Percentiles rank a stretch among this genome's conserved stretches.
These are phyloP conservation scores for Alethe diademata DNA, from an alignment of 2,113 vertebrate genomes.

Conservation along the genomic window DNA sequence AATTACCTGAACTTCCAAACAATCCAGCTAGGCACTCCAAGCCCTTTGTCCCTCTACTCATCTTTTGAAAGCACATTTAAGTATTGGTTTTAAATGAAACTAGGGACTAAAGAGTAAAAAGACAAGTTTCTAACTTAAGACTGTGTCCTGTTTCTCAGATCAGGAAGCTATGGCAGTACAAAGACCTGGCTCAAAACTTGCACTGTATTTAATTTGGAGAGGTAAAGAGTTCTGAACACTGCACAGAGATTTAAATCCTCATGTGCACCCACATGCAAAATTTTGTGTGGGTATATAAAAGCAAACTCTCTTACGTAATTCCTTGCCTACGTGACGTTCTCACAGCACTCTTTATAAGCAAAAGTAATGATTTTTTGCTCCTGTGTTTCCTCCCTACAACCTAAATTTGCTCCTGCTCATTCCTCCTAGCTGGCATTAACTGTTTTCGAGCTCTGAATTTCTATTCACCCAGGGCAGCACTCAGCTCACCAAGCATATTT, in stretches of 20 bases:
- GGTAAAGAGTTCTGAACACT: constrained; percentile 13
- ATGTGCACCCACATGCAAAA: constrained; percentile 58
- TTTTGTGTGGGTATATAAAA: constrained; percentile 62
- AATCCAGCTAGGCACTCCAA: neutral
- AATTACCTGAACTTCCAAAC: neutral
- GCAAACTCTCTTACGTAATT: constrained; percentile 48
- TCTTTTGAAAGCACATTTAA: neutral
- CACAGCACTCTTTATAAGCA: constrained; percentile 2
- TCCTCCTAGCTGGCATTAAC: constrained; percentile 8
- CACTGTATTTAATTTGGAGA: constrained; percentile 24
- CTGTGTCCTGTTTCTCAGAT: neutral
- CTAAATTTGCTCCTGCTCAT: neutral
- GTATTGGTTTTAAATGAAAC: neutral
- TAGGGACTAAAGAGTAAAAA: neutral
- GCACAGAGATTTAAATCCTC: constrained; percentile 48
- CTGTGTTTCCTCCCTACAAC: neutral
- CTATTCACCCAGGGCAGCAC: neutral
- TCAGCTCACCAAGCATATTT: neutral
- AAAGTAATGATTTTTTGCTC: constrained; percentile 21
- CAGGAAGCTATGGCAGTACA: neutral
- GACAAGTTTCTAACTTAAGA: neutral
- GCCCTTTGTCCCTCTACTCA: neutral
- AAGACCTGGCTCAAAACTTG: neutral
- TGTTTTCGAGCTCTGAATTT: neutral
- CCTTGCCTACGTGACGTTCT: constrained; percentile 47